These are phyloP conservation scores for Aix galericulata DNA, from an alignment of 2,113 vertebrate species.

Conservation along the genomic window DNA sequence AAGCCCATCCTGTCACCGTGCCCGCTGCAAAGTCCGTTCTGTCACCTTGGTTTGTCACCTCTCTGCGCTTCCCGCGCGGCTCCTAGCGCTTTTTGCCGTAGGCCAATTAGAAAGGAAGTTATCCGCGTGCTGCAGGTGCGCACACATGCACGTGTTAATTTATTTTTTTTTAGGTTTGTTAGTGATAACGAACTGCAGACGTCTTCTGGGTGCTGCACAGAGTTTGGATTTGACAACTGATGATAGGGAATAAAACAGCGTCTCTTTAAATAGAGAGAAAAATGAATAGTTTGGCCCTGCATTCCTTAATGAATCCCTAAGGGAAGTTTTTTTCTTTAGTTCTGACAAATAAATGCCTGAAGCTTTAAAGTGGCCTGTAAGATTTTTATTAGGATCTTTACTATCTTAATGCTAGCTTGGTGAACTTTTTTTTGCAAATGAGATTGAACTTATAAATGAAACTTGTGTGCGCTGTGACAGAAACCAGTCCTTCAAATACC, in stretches of 20 bases:
- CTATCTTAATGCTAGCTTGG: background rate
- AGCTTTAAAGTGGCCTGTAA: background rate
- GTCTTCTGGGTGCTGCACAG: too few relatives aligned
- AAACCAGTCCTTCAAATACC: background rate
- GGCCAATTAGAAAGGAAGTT: background rate
- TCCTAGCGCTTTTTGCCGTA: background rate
- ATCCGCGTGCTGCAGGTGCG: rapidly evolving
- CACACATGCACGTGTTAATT: too few relatives aligned
- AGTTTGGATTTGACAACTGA: background rate
- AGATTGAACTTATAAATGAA: background rate
- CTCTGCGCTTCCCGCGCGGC: too few relatives aligned
- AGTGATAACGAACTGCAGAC: too few relatives aligned
- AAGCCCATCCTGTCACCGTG: too few relatives aligned
- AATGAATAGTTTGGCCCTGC: background rate
- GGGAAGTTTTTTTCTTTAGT: background rate
- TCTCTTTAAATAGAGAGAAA: background rate
- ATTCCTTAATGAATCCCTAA: background rate
- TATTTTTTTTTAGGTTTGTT: background rate
- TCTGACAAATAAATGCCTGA: background rate
- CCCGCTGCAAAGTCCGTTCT: background rate
- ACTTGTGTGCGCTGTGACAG: background rate
- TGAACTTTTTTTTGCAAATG: background rate
- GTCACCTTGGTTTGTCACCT: too few relatives aligned
- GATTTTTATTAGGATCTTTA: background rate
- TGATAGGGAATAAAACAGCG: background rate